phyloP scores from a whole-genome alignment of 1,140 invertebrate genomes.

The Musca vetustissima region DNA sequence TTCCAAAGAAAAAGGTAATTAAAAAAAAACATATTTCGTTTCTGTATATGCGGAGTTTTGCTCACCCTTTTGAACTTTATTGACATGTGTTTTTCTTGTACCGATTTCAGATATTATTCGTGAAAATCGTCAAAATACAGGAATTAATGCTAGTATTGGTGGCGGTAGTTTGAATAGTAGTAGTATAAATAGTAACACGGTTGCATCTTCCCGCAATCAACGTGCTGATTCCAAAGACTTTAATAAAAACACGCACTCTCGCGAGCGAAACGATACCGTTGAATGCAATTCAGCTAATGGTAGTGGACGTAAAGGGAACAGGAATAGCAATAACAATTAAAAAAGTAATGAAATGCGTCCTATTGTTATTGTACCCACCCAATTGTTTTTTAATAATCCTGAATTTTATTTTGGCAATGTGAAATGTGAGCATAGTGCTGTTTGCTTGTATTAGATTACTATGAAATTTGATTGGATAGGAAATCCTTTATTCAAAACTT shows the following conservation, averaged over 20 bases:
- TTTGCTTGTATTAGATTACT: too few relatives aligned
- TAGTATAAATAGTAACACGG: constrained; percentile 5
- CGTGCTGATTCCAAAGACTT: constrained; percentile 13
- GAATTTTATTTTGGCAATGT: too few relatives aligned
- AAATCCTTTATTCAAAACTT: too few relatives aligned
- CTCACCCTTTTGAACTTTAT: neutral
- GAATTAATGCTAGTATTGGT: constrained; percentile 21
- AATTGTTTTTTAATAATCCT: too few relatives aligned
- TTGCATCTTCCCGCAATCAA: constrained; percentile 3
- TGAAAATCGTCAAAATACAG: constrained; percentile 30
- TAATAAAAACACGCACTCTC: constrained; percentile 4
- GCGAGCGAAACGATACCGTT: constrained; percentile 40
- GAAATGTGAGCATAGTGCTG: too few relatives aligned
- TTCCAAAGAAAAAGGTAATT: constrained; percentile 32
- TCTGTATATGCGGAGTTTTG: too few relatives aligned
- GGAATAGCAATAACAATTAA: constrained; percentile 6
- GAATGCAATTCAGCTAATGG: neutral
- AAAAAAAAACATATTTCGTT: neutral
- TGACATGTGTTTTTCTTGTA: neutral
- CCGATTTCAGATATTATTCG: constrained; percentile 28
- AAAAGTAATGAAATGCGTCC: neutral
- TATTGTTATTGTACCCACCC: too few relatives aligned
- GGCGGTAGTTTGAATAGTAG: constrained; percentile 25
- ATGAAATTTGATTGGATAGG: too few relatives aligned
- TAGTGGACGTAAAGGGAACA: constrained; percentile 3